phyloP scores from a whole-genome alignment of 2,888 invertebrate species.

The Poecilus cupreus region DNA sequence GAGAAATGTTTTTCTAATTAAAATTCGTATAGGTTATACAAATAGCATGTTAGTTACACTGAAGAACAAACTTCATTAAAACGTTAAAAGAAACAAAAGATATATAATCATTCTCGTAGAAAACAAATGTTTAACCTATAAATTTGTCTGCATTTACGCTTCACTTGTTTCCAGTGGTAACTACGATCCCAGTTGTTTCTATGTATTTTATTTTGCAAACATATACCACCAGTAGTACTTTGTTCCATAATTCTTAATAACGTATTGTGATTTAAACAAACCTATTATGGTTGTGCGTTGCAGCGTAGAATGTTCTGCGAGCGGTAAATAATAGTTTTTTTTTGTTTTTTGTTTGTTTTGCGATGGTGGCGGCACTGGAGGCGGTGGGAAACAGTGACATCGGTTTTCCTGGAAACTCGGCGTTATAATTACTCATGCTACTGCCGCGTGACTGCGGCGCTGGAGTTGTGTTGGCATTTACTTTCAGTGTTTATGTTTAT shows the following conservation, averaged over 20 bases:
- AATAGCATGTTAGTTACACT: neutral
- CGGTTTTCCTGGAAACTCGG: slow-evolving; percentile 20
- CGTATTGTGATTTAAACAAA: slow-evolving; percentile 32
- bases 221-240: neutral
- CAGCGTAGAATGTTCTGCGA: slow-evolving; percentile 10
- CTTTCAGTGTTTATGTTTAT: neutral
- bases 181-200: neutral
- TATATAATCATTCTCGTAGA: neutral
- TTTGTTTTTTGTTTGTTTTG: neutral
- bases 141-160: neutral
- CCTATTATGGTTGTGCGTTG: slow-evolving; percentile 16
- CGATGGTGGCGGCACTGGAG: neutral
- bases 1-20: too few species aligned
- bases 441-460: neutral
- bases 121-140: neutral
- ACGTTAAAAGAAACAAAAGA: neutral
- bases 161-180: neutral
- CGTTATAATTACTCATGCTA: neutral
- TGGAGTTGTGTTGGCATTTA: neutral
- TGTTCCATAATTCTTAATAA: slow-evolving; percentile 37
- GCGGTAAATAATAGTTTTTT: neutral
- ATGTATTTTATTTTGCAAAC: neutral
- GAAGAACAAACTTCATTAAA: neutral
- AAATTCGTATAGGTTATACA: neutral
- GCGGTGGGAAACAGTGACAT: slow-evolving; percentile 5